Evolutionary conservation across 2,888 invertebrate species (phyloP).

Genomic region (Epinotia brunnichana): DNA sequence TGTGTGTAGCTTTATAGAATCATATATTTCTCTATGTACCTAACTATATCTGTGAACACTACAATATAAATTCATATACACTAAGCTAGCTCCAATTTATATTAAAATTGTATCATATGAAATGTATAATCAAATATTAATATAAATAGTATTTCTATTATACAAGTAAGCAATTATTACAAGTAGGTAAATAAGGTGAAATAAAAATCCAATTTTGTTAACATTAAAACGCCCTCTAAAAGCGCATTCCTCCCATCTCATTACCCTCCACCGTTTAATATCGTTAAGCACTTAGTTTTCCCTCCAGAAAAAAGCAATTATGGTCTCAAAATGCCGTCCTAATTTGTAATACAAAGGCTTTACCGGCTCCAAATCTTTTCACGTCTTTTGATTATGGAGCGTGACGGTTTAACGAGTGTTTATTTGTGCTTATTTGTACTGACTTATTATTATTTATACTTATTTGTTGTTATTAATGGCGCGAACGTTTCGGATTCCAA

Average conservation of each 20-base stretch:
- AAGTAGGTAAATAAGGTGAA: neutral
- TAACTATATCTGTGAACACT: no score
- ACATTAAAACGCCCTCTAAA: neutral
- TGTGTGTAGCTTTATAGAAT: no score
- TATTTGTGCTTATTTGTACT: conserved; percentile 41
- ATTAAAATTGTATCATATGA: no score
- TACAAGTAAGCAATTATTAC: no score
- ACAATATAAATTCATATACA: no score
- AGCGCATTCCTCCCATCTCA: conserved; percentile 18
- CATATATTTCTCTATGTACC: no score
- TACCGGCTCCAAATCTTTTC: conserved; percentile 51
- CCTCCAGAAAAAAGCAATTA: conserved; percentile 46
- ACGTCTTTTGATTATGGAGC: conserved; percentile 55
- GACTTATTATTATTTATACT: conserved; percentile 33
- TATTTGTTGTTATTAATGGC: conserved; percentile 37
- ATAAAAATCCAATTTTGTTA: conserved; percentile 8
- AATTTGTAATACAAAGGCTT: conserved; percentile 47
- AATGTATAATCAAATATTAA: no score
- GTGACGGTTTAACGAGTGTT: conserved; percentile 65
- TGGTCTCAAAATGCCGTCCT: conserved; percentile 44
- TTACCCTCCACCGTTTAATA: conserved; percentile 31
- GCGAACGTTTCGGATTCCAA: conserved; percentile 12
- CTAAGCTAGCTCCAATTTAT: no score
- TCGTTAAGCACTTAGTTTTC: conserved; percentile 40
- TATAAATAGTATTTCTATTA: no score